phyloP scores from a whole-genome alignment of 2,888 invertebrate species.

The Coremacera marginata region DNA sequence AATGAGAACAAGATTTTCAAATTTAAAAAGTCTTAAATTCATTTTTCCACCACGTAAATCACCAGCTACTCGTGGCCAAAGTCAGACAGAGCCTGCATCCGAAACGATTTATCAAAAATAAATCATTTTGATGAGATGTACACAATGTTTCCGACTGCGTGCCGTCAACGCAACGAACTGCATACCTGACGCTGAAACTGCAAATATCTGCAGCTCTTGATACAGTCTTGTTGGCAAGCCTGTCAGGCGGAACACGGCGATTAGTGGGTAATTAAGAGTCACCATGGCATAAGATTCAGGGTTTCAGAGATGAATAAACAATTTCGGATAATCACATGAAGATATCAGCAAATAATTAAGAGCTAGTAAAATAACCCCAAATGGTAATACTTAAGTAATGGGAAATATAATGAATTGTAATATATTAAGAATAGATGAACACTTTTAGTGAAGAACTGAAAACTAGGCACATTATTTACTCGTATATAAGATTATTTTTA shows the following conservation, averaged over 20 bases:
- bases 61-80: not conserved
- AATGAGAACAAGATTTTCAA: conserved; percentile 57
- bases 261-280: conserved; percentile 39
- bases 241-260: conserved; percentile 40
- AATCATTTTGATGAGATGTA: conserved; percentile 64
- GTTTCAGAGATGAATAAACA: not conserved
- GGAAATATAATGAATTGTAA: not conserved
- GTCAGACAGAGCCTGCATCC: conserved; percentile 39
- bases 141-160: conserved; percentile 35
- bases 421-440: too few relatives aligned
- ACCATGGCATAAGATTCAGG: not conserved
- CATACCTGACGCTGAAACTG: conserved; percentile 57
- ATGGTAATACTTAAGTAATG: not conserved
- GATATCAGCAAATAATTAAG: too few relatives aligned
- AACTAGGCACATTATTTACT: too few relatives aligned
- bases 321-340: too few relatives aligned
- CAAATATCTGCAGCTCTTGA: conserved; percentile 6
- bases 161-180: conserved; percentile 8
- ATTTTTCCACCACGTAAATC: conserved; percentile 46
- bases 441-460: too few relatives aligned
- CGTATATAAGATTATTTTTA: too few relatives aligned
- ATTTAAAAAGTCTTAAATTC: conserved; percentile 42
- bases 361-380: too few relatives aligned
- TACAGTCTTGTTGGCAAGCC: conserved; percentile 6
- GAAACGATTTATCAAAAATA: conserved; percentile 66